These are phyloP conservation scores for Rhadina sibilatrix DNA, from an alignment of 2,113 vertebrate genomes.

Conservation along the genomic window DNA sequence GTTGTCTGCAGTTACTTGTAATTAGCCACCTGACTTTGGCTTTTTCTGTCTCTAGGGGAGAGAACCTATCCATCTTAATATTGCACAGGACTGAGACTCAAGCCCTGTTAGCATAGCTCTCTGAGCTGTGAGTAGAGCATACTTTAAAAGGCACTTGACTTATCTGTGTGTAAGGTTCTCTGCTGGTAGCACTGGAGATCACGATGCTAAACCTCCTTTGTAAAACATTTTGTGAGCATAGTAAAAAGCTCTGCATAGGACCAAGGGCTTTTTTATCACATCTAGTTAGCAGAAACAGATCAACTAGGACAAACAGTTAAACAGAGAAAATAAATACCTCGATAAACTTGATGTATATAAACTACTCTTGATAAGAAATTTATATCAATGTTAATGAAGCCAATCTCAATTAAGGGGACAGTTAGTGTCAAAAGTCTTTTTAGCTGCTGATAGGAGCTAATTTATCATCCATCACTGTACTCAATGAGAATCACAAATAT, in stretches of 20 bases:
- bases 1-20: slow-evolving; percentile 25
- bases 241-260: neutral
- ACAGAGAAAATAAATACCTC: neutral
- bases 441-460: neutral
- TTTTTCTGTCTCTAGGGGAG: neutral
- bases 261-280: neutral
- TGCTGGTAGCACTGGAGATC: neutral
- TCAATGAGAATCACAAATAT: neutral
- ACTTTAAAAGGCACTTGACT: slow-evolving; percentile 13
- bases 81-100: neutral
- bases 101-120: neutral
- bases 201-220: neutral
- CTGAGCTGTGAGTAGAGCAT: neutral
- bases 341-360: neutral
- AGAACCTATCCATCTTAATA: neutral
- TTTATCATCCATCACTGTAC: neutral
- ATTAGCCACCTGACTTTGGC: slow-evolving; percentile 13
- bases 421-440: neutral
- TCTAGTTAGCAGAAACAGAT: neutral
- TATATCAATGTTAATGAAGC: neutral
- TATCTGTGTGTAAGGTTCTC: neutral
- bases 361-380: neutral
- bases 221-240: neutral
- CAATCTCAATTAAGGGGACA: neutral
- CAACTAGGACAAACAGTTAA: neutral